Conservation (phyloP, 2,888 invertebrate genomes). For the Agonopterix arenella region DNA sequence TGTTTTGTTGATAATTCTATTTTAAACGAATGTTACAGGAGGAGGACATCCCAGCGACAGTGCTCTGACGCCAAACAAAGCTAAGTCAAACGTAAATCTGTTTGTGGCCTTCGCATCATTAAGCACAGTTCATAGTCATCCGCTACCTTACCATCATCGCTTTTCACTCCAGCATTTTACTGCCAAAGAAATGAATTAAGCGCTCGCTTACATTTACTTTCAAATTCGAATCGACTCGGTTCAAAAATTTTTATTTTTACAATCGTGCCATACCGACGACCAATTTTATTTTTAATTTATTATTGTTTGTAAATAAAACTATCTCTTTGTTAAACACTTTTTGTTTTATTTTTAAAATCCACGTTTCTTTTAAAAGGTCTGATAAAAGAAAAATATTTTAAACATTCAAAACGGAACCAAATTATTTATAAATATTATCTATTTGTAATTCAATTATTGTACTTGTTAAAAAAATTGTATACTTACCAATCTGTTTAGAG, state of each 20-base stretch:
- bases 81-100: conserved; percentile 66
- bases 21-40: conserved; percentile 37
- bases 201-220: conserved; percentile 39
- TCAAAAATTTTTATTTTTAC: conserved; percentile 17
- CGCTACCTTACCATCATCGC: conserved; percentile 69
- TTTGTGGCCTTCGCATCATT: conserved; percentile 61
- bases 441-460: conserved; percentile 24
- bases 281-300: conserved; percentile 33
- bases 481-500: conserved; percentile 36
- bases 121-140: conserved; percentile 33
- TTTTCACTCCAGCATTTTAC: conserved; percentile 37
- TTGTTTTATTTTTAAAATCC: conserved; percentile 20
- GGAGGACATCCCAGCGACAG: conserved; percentile 70
- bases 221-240: conserved; percentile 16
- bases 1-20: too few relatives aligned
- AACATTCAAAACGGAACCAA: conserved; percentile 46
- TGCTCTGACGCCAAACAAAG: conserved; percentile 64
- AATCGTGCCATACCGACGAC: conserved; percentile 34
- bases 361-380: conserved; percentile 18
- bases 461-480: conserved; percentile 57
- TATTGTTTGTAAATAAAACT: conserved; percentile 49
- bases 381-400: conserved; percentile 23
- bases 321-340: conserved; percentile 27
- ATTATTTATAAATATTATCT: conserved; percentile 35
- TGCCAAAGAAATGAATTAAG: conserved; percentile 29